Percentiles rank a stretch among this genome's conserved stretches.
These are phyloP conservation scores for Amblyopsis rosae DNA, from an alignment of 2,113 vertebrate species.

Conservation along the genomic window DNA sequence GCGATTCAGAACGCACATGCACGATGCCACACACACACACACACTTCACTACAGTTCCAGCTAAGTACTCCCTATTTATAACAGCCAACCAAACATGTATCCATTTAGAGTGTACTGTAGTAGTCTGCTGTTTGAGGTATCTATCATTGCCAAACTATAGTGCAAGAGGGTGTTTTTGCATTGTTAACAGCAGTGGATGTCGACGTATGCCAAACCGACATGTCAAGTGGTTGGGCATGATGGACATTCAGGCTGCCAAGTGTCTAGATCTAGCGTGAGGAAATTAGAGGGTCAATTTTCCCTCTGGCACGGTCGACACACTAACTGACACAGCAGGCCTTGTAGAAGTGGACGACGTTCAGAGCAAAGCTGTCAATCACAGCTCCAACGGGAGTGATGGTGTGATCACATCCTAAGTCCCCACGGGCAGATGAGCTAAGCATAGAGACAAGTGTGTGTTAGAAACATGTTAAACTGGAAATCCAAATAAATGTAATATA, in stretches of 20 bases:
- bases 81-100: constrained; percentile 4
- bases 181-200: neutral
- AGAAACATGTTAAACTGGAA: neutral
- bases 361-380: too few relatives aligned
- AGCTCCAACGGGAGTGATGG: too few relatives aligned
- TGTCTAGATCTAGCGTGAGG: neutral
- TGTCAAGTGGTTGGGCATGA: neutral
- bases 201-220: neutral
- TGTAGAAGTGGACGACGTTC: too few relatives aligned
- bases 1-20: constrained; percentile 16
- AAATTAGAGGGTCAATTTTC: too few relatives aligned
- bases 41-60: neutral
- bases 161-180: neutral
- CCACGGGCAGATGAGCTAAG: too few relatives aligned
- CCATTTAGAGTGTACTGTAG: constrained; percentile 1
- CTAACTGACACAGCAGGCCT: constrained; percentile 32
- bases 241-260: neutral
- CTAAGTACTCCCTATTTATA: neutral
- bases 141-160: neutral
- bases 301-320: constrained; percentile 2
- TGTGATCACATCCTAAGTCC: too few relatives aligned
- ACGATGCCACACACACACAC: neutral
- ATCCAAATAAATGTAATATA: too few relatives aligned
- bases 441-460: neutral
- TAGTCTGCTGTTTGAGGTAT: neutral